Evolutionary conservation across 2,888 invertebrate genomes (phyloP).

Genomic region (Notodonta dromedarius): DNA sequence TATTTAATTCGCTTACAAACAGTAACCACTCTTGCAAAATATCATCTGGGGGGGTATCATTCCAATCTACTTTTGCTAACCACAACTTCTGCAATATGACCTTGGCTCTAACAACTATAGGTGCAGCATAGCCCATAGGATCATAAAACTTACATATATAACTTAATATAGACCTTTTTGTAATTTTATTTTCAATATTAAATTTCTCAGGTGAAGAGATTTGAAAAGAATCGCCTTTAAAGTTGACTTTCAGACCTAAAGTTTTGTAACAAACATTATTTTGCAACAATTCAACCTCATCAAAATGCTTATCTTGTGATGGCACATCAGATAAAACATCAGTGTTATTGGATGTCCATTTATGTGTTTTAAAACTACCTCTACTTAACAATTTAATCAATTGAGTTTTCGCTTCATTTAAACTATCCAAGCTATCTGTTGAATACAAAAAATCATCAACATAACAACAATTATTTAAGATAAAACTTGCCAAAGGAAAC

Average conservation of each 20-base stretch:
- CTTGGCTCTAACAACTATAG: slow-evolving; percentile 20
- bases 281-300: slow-evolving; percentile 15
- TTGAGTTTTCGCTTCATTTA: slow-evolving; percentile 19
- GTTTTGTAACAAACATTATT: slow-evolving; percentile 18
- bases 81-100: slow-evolving; percentile 25
- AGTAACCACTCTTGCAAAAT: background rate
- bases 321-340: slow-evolving; percentile 9
- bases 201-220: slow-evolving; percentile 10
- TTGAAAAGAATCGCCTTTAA: slow-evolving; percentile 8
- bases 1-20: background rate
- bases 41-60: background rate
- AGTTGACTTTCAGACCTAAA: slow-evolving; percentile 14
- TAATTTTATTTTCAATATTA: slow-evolving; percentile 5
- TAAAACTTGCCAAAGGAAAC: background rate
- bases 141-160: slow-evolving; percentile 26
- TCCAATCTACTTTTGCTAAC: slow-evolving; percentile 1
- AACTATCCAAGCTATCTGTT: background rate
- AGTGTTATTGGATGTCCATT: slow-evolving; percentile 17
- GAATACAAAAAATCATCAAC: background rate
- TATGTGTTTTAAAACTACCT: slow-evolving; percentile 21
- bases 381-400: slow-evolving; percentile 2
- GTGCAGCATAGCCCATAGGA: slow-evolving; percentile 20
- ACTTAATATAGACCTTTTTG: slow-evolving; percentile 23
- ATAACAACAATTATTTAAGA: background rate
- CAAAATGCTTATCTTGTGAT: slow-evolving; percentile 9